Evolutionary conservation across 1,140 invertebrate species (phyloP).

Genomic region (Latrodectus geometricus): DNA sequence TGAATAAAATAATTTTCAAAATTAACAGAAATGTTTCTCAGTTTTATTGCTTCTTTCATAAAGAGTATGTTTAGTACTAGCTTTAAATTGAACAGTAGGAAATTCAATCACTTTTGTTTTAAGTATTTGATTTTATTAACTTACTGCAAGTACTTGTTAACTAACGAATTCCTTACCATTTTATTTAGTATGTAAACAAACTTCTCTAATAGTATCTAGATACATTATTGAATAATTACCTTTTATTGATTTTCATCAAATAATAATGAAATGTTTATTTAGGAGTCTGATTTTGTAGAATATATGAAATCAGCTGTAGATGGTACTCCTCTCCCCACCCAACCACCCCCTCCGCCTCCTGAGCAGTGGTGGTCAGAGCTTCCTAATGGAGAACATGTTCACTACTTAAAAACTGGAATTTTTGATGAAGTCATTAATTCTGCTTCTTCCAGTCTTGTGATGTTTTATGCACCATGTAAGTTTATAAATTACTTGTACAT

Average conservation of each 20-base stretch:
- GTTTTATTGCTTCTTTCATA: too few relatives aligned
- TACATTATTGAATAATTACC: background rate
- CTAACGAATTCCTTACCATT: too few relatives aligned
- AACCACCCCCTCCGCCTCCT: slow-evolving; percentile 62
- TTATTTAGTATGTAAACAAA: too few relatives aligned
- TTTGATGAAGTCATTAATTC: slow-evolving; percentile 72
- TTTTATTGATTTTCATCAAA: background rate
- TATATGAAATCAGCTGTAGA: slow-evolving; percentile 77
- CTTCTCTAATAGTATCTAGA: too few relatives aligned
- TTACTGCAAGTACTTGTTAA: too few relatives aligned
- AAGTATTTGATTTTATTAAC: too few relatives aligned
- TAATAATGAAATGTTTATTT: slow-evolving; percentile 59
- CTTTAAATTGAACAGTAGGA: too few relatives aligned
- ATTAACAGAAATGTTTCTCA: too few relatives aligned
- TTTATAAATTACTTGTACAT: too few relatives aligned
- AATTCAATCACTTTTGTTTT: too few relatives aligned
- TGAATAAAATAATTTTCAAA: too few relatives aligned
- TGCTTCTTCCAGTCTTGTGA: slow-evolving; percentile 72
- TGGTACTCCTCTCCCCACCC: slow-evolving; percentile 66
- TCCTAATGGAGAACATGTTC: slow-evolving; percentile 70
- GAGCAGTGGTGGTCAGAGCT: slow-evolving; percentile 71
- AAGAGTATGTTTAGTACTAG: too few relatives aligned
- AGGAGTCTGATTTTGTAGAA: slow-evolving; percentile 76
- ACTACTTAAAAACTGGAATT: slow-evolving; percentile 71
- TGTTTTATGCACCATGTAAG: slow-evolving; percentile 77